Base-by-base conservation (phyloP, 53 echinoderm and acorn worm genomes). In the Stichopus horrens region DNA sequence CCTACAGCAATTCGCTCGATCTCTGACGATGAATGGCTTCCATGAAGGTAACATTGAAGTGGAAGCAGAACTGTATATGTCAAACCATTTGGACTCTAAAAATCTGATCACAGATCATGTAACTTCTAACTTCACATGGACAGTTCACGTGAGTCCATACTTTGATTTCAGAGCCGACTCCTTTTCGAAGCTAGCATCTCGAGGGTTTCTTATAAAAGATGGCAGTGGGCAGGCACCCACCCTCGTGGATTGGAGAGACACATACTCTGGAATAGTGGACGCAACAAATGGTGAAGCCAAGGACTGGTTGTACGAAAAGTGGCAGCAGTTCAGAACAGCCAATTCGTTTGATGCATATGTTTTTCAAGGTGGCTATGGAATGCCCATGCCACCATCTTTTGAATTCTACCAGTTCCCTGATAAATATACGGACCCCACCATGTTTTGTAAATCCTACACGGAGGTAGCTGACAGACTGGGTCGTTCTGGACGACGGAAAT, bases 391-490 rank as follows among this genome's bases (percentile, higher is more conserved):
- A 73, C 56, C 13, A 4, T 20, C 7, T 56, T 87, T 87, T 87
- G 74, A 11, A 10, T 10, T 73, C 73, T 16, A 80, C 7, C 71
- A 71, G 18, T 71, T 16, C 19, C 51, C 16, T 0, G 54, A 11
- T 19, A 21, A 16, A 53, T 87, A 73, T n/a, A 56, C 74, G 1
- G 87, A 87, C 83, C 99, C 99, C 58, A 93, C 93, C 56, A 20
- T 89, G 20, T 94, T 92, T 89, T 95, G 99, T 79, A 86, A 91
- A 18, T 56, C 83, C 55, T 96, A 94, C 83, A 96, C 94, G 6
- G 58, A 92, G 7, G 86, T 93, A 8, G 96, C 86, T 5, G 16
- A 90, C 21, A 58, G 87, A 58, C 68, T 96, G 23, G 94, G 96
- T 21, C 77, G 76, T 4, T 90, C 91, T 83, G 86, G 94, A 21